phyloP scores from a whole-genome alignment of 2,888 invertebrate species.

The Labia minor region DNA sequence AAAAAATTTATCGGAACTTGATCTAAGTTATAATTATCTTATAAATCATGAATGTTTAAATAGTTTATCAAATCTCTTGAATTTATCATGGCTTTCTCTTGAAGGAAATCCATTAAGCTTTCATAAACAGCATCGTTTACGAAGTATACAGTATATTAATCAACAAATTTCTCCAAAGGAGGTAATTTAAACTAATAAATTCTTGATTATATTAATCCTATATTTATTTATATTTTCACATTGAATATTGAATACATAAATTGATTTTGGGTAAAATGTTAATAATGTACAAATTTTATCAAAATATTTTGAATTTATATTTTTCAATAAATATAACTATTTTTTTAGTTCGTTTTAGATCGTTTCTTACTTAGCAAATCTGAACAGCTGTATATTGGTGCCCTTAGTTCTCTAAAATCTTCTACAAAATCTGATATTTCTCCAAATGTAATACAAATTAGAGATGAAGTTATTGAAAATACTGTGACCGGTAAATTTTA shows the following conservation, averaged over 20 bases:
- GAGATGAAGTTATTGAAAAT: no score
- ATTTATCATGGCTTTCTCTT: slow-evolving; percentile 45
- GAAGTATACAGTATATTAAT: slow-evolving; percentile 45
- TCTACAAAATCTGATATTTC: neutral
- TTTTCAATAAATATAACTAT: no score
- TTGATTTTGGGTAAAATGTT: slow-evolving; percentile 14
- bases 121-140: slow-evolving; percentile 47
- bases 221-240: slow-evolving; percentile 16
- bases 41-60: slow-evolving; percentile 46
- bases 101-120: slow-evolving; percentile 52
- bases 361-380: slow-evolving; percentile 40
- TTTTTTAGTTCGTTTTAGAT: slow-evolving; percentile 45
- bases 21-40: slow-evolving; percentile 53
- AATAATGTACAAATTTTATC: no score
- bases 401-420: neutral
- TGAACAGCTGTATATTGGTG: slow-evolving; percentile 37
- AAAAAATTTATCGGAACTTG: slow-evolving; percentile 45
- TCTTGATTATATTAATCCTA: no score
- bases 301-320: no score
- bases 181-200: slow-evolving; percentile 29
- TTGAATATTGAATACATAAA: no score
- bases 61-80: slow-evolving; percentile 44
- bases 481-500: no score
- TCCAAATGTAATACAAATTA: no score
- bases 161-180: slow-evolving; percentile 42